These are phyloP conservation scores for Copidosoma floridanum DNA, from an alignment of 1,140 invertebrate species.

Conservation along the genomic window DNA sequence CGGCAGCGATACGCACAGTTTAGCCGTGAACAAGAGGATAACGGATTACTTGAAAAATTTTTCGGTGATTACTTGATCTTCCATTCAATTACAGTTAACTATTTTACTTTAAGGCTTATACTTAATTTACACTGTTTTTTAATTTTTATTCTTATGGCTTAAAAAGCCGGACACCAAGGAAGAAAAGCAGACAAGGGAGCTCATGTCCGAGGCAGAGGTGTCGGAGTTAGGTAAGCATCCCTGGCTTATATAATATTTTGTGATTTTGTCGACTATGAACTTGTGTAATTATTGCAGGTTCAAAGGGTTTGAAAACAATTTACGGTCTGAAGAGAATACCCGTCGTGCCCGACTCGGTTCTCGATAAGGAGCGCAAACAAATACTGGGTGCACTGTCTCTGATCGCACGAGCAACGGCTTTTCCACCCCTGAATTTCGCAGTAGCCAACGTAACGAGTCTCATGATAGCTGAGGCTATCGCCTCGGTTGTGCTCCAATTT, in stretches of 20 bases:
- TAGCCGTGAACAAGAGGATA: neutral
- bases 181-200: slow-evolving; percentile 18
- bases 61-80: too few relatives aligned
- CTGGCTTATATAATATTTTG: too few relatives aligned
- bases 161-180: slow-evolving; percentile 23
- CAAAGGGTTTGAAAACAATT: slow-evolving; percentile 12
- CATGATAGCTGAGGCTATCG: slow-evolving; percentile 8
- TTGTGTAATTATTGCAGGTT: neutral
- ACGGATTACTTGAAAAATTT: slow-evolving; percentile 20
- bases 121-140: too few relatives aligned
- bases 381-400: slow-evolving; percentile 6
- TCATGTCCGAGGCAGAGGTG: slow-evolving; percentile 9
- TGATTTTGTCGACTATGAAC: too few relatives aligned
- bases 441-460: slow-evolving; percentile 8
- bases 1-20: neutral
- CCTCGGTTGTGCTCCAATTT: neutral
- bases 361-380: slow-evolving; percentile 3
- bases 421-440: slow-evolving; percentile 15
- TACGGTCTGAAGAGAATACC: slow-evolving; percentile 12
- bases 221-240: slow-evolving; percentile 9
- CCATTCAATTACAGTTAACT: too few relatives aligned
- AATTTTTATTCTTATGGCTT: too few relatives aligned
- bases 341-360: neutral
- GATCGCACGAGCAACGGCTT: slow-evolving; percentile 5
- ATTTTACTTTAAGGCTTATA: too few relatives aligned